phyloP scores from a whole-genome alignment of 2,797 vertebrate species.

The Graptemys geographica region DNA sequence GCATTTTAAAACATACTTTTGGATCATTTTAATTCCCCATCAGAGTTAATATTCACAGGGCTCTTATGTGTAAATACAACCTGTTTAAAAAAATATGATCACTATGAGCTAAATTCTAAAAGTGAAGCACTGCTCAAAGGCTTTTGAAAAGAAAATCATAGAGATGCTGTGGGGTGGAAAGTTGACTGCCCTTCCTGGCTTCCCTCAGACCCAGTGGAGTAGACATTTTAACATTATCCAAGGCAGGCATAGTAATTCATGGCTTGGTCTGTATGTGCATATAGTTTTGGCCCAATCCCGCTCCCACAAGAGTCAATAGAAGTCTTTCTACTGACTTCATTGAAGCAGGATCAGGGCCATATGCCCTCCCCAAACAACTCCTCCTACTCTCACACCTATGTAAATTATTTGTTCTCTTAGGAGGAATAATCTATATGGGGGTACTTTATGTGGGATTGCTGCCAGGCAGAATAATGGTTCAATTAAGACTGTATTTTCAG shows the following conservation, averaged over 20 bases:
- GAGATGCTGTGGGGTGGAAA: not conserved
- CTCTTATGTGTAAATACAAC: rapidly evolving
- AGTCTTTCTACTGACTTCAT: not conserved
- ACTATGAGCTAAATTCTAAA: not conserved
- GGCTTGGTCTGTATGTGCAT: not conserved
- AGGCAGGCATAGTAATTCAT: rapidly evolving
- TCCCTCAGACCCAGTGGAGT: not conserved
- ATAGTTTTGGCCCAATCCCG: not conserved
- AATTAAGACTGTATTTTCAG: not conserved
- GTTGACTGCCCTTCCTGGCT: not conserved
- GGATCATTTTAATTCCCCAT: not conserved
- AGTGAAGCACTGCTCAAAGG: not conserved
- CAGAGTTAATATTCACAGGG: rapidly evolving
- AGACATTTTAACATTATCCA: not conserved
- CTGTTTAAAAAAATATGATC: not conserved
- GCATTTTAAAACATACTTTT: not conserved
- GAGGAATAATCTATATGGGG: not conserved
- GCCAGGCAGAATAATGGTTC: not conserved
- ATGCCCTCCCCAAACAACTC: not conserved
- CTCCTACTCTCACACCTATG: not conserved
- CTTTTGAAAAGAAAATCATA: not conserved
- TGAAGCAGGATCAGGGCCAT: not conserved
- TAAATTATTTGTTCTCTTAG: not conserved
- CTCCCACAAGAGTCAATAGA: not conserved
- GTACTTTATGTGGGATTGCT: not conserved